phyloP scores from a whole-genome alignment of 2,797 vertebrate species.

The Hoplostethus atlanticus region DNA sequence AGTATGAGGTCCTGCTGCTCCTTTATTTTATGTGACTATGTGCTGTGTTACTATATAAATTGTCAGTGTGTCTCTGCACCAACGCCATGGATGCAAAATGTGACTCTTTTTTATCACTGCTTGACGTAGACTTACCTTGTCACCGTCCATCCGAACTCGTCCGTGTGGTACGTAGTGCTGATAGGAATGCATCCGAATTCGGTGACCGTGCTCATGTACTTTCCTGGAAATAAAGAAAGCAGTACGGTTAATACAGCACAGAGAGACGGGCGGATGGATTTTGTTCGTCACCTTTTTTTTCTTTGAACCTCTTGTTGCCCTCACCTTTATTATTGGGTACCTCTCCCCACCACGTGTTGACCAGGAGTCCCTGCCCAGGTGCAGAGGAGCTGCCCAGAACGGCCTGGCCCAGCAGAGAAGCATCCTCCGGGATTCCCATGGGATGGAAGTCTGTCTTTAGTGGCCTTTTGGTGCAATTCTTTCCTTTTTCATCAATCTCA shows the following conservation, averaged over 20 bases:
- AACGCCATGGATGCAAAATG: too few species aligned
- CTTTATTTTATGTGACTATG: too few species aligned
- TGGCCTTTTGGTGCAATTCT: conserved; percentile 68
- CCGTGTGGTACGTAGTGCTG: background rate
- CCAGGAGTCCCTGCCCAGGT: conserved; percentile 79
- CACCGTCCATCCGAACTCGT: conserved; percentile 56
- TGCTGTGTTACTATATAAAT: too few species aligned
- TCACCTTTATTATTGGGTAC: conserved; percentile 50
- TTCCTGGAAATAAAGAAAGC: conserved; percentile 49
- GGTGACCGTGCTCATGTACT: conserved; percentile 70
- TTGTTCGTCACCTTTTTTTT: too few species aligned
- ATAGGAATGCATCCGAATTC: conserved; percentile 84
- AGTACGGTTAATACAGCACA: too few species aligned
- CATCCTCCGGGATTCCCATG: conserved; percentile 59
- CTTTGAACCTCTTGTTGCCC: too few species aligned
- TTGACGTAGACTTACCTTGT: conserved; percentile 53
- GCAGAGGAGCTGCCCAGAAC: conserved; percentile 76
- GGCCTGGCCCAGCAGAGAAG: conserved; percentile 64
- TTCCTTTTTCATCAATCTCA: conserved; percentile 50
- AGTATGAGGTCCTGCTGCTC: too few species aligned
- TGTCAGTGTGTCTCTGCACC: too few species aligned
- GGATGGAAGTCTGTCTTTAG: conserved; percentile 75
- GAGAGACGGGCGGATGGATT: too few species aligned
- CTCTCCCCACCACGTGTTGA: conserved; percentile 79
- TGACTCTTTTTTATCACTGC: background rate